Evolutionary conservation across 2,888 invertebrate species (phyloP).

Genomic region (Callimorpha dominula): DNA sequence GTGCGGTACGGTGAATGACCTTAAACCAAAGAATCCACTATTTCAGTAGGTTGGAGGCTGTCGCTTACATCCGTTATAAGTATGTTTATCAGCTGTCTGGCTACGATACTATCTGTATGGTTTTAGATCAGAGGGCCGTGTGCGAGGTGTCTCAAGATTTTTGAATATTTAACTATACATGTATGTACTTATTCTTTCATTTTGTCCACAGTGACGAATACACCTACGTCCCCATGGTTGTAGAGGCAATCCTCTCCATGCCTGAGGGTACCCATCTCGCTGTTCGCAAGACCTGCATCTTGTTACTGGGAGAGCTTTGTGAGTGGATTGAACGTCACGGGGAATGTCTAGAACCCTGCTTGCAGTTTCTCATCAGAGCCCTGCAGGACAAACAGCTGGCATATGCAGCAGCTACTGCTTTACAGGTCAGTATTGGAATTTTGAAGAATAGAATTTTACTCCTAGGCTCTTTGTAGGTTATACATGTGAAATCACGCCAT

Average conservation of each 20-base stretch:
- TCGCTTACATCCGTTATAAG: too few species aligned
- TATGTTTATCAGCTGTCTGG: too few species aligned
- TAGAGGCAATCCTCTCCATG: constrained; percentile 95
- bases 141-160: too few species aligned
- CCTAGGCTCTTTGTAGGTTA: background rate
- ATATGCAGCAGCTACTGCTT: constrained; percentile 92
- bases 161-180: too few species aligned
- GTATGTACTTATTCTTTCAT: background rate
- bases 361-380: constrained; percentile 90
- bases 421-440: constrained; percentile 84
- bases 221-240: constrained; percentile 96
- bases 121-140: too few species aligned
- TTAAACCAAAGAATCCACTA: too few species aligned
- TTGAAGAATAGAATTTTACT: background rate
- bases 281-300: constrained; percentile 95
- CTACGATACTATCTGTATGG: too few species aligned
- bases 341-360: constrained; percentile 92
- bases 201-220: constrained; percentile 91
- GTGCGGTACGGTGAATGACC: too few species aligned
- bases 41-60: too few species aligned
- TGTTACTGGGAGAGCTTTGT: constrained; percentile 95
- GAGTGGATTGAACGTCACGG: constrained; percentile 98
- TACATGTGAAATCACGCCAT: too few species aligned
- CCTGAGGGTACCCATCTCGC: constrained; percentile 94
- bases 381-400: constrained; percentile 91